Base-by-base conservation (phyloP, 2,888 invertebrate species). In the Diarsia rubi region DNA sequence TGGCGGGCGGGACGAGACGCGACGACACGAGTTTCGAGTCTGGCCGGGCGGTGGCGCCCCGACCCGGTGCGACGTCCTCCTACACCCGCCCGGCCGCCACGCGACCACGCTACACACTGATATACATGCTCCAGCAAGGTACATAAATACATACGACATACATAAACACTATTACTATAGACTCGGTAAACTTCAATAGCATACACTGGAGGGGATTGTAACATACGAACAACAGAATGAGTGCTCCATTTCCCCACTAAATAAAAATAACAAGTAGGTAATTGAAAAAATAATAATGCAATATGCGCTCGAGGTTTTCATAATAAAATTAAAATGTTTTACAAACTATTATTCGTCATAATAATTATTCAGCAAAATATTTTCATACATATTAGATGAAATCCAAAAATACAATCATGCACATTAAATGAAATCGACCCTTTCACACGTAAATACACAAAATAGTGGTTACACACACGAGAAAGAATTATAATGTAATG, bases 361-460 rank as follows among this genome's bases (percentile, higher is more conserved):
- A 62, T 62, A 62, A 62, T 62, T 42, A 62, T 24, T 84, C 81
- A 87, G 86, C 73, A 62, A 65, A 57, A 89, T 83, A 84, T 77
- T 86, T 85, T 82, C 84, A 84, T 81, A 82, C 81, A 76, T 86
- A 86, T 85, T 88, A 83, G 79, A 84, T 74, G 74, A 75, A 78
- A 81, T 85, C 79, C 83, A 85, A 88, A 85, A 88, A 84, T 87
- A 88, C 88, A 91, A 92, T 90, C 91, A 93, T 92, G 90, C 91
- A 91, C 87, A 90, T 82, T 84, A 86, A 91, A 91, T 91, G 89
- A 93, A 94, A 92, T 91, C 89, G 89, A 93, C 90, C 90, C 93
- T 91, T 93, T 93, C 94, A 95, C 93, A 94, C 93, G 91, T 90
- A 93, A 93, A 93, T 94, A 94, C 94, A 94, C 92, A 93, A 93